Percentiles rank a stretch among this genome's conserved stretches.
These are phyloP conservation scores for Troilus luridus DNA, from an alignment of 2,888 invertebrate species.

Conservation along the genomic window DNA sequence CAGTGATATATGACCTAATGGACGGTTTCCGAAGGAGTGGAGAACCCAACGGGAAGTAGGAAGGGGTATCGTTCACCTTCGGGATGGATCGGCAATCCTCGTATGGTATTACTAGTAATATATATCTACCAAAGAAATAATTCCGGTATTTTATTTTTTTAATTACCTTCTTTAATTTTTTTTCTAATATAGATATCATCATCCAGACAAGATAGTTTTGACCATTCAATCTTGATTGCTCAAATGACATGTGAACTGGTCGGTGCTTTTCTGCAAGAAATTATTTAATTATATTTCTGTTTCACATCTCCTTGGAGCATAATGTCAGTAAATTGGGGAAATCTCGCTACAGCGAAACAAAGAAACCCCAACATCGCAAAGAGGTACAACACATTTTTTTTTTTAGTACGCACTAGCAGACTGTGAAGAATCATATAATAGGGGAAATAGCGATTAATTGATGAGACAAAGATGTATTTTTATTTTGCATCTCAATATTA, in stretches of 20 bases:
- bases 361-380: no score
- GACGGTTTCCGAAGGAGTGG: background rate
- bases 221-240: background rate
- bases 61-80: background rate
- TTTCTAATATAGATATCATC: background rate
- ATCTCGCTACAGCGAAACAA: no score
- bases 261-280: background rate
- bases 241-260: background rate
- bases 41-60: background rate
- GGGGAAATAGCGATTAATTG: no score
- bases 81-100: background rate
- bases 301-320: no score
- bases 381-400: no score
- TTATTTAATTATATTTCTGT: no score
- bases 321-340: no score
- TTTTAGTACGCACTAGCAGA: no score
- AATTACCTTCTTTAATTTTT: background rate
- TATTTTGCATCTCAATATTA: no score
- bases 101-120: background rate
- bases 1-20: background rate
- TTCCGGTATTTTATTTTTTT: background rate
- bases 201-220: background rate
- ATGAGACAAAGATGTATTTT: no score
- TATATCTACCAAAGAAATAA: background rate
- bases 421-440: no score